phyloP scores from a whole-genome alignment of 2,113 vertebrate species.

The Mohoua ochrocephala region DNA sequence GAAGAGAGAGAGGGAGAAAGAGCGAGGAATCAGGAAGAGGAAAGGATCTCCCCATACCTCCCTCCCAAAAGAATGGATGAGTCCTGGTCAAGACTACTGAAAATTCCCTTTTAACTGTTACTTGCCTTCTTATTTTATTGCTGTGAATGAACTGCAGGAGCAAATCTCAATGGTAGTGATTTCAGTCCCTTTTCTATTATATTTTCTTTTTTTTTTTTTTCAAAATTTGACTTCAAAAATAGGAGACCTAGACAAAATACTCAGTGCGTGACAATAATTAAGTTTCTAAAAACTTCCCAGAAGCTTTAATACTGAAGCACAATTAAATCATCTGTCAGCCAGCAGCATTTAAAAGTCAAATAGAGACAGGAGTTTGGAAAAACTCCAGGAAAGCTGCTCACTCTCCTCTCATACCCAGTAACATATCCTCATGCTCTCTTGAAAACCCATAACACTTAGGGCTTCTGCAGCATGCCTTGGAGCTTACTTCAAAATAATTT shows the following conservation, averaged over 20 bases:
- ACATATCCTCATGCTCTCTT: neutral
- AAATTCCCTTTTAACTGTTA: neutral
- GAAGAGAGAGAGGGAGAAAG: neutral
- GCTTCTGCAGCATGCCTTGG: neutral
- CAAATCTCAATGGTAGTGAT: neutral
- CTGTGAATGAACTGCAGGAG: neutral
- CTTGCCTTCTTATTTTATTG: neutral
- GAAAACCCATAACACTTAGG: neutral
- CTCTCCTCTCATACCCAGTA: neutral
- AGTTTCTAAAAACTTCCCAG: neutral
- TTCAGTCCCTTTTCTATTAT: neutral
- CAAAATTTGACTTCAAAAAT: neutral
- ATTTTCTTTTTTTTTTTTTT: neutral
- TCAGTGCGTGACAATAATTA: neutral
- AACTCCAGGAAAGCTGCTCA: neutral
- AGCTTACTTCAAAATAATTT: neutral
- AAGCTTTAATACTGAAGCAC: neutral
- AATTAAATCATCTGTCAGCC: slow-evolving; percentile 14
- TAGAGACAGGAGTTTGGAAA: neutral
- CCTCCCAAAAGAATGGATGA: neutral
- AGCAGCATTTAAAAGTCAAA: neutral
- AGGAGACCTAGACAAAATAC: neutral
- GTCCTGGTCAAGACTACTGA: neutral
- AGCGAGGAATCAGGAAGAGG: neutral
- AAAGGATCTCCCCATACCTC: neutral